Conservation (phyloP, 2,797 vertebrate species). For the Mus minutoides region DNA sequence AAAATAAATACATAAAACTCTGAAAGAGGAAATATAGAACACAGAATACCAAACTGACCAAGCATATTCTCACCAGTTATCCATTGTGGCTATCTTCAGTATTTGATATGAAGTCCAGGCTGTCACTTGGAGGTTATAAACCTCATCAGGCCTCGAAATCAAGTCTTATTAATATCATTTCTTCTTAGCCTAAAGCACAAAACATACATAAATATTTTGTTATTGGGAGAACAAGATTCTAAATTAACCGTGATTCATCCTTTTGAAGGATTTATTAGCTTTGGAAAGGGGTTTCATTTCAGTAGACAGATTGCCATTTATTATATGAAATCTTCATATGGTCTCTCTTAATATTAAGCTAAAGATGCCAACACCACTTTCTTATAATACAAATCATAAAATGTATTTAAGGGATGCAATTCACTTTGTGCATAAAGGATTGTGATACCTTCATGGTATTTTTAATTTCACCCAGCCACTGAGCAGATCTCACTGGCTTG, state of each 20-base stretch:
- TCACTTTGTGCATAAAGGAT: constrained; percentile 11
- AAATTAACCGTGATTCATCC: not conserved
- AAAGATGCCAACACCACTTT: not conserved
- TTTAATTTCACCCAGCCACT: not conserved
- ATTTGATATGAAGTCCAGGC: constrained; percentile 50
- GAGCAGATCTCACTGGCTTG: not conserved
- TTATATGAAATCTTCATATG: constrained; percentile 29
- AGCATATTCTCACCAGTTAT: not conserved
- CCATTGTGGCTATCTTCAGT: not conserved
- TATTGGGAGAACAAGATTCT: not conserved
- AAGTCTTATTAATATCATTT: not conserved
- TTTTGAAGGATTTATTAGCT: not conserved
- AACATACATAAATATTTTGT: constrained; percentile 21
- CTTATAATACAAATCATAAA: not conserved
- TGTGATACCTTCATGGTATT: not conserved
- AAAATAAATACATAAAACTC: constrained; percentile 20
- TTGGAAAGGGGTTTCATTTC: not conserved
- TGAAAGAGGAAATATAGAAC: not conserved
- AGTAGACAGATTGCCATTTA: not conserved
- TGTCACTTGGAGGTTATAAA: not conserved
- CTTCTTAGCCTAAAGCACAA: not conserved
- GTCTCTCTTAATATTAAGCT: constrained; percentile 43
- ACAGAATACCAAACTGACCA: not conserved
- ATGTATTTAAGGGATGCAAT: not conserved
- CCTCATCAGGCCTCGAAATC: not conserved